These are phyloP conservation scores for Herpailurus yagouaroundi DNA, from an alignment of 2,113 vertebrate genomes.

Conservation along the genomic window DNA sequence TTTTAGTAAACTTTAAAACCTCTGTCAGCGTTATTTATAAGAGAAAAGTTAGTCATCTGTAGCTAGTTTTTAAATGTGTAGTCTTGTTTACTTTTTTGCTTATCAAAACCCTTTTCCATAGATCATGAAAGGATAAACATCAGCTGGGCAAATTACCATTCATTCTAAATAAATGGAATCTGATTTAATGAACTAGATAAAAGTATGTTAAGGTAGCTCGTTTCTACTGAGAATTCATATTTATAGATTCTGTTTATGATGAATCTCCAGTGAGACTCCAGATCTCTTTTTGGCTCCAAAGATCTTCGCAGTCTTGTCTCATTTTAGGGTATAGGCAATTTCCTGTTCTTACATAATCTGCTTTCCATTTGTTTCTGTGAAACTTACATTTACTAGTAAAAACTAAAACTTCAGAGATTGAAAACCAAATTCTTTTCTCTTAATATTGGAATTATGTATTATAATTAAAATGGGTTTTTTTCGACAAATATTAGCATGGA, in stretches of 20 bases:
- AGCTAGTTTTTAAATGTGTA: slow-evolving; percentile 20
- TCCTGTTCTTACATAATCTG: not conserved
- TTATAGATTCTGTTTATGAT: not conserved
- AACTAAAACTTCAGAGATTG: not conserved
- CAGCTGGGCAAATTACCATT: not conserved
- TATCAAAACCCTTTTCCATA: slow-evolving; percentile 24
- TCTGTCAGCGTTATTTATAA: not conserved
- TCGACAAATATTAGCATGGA: not conserved
- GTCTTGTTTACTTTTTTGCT: slow-evolving; percentile 19
- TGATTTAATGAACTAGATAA: slow-evolving; percentile 49
- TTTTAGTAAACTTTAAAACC: slow-evolving; percentile 35
- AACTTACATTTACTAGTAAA: not conserved
- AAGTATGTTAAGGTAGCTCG: not conserved
- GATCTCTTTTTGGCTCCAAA: not conserved
- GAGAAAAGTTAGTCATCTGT: slow-evolving; percentile 29
- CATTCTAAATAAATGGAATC: slow-evolving; percentile 23
- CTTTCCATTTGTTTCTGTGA: slow-evolving; percentile 47
- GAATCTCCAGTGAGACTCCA: not conserved
- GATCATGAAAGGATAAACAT: not conserved
- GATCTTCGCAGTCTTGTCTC: not conserved
- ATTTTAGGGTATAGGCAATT: not conserved
- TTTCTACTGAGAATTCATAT: not conserved
- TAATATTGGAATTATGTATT: not conserved
- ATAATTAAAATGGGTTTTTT: slow-evolving; percentile 14
- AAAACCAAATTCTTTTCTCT: slow-evolving; percentile 12